Percentiles rank a stretch among this genome's conserved stretches.
These are phyloP conservation scores for Hycleus cichorii DNA, from an alignment of 1,140 invertebrate genomes.

Conservation along the genomic window DNA sequence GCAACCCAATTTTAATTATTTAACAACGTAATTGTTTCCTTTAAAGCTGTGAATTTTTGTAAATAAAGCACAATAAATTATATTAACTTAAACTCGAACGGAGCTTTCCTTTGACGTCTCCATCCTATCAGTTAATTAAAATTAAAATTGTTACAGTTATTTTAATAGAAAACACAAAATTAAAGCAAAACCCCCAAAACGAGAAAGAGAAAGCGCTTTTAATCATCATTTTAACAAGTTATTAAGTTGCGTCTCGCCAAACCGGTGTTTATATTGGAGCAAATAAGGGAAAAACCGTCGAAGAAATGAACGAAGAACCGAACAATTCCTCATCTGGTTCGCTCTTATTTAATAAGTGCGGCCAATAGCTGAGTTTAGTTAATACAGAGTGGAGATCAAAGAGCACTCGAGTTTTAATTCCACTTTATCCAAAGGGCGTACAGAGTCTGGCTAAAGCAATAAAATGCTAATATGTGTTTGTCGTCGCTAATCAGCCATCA, in stretches of 20 bases:
- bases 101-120: conserved; percentile 19
- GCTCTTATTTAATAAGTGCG: conserved; percentile 38
- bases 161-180: conserved; percentile 31
- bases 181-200: conserved; percentile 29
- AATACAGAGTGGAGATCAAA: conserved; percentile 40
- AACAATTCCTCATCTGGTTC: conserved; percentile 11
- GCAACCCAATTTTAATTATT: conserved; percentile 10
- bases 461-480: conserved; percentile 48
- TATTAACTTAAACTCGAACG: conserved; percentile 23
- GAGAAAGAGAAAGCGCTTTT: conserved; percentile 23
- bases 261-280: no score
- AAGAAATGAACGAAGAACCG: conserved; percentile 4
- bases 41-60: conserved; percentile 40
- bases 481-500: conserved; percentile 42
- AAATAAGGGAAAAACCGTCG: no score
- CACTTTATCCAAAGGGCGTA: conserved; percentile 42
- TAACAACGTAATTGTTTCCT: conserved; percentile 26
- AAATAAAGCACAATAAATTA: conserved; percentile 38
- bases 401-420: conserved; percentile 42
- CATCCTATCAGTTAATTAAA: conserved; percentile 28
- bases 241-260: conserved; percentile 24
- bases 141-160: conserved; percentile 29
- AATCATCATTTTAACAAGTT: conserved; percentile 35
- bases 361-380: conserved; percentile 39
- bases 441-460: conserved; percentile 43